These are phyloP conservation scores for Creontiades dilutus DNA, from an alignment of 2,888 invertebrate species.

Conservation along the genomic window DNA sequence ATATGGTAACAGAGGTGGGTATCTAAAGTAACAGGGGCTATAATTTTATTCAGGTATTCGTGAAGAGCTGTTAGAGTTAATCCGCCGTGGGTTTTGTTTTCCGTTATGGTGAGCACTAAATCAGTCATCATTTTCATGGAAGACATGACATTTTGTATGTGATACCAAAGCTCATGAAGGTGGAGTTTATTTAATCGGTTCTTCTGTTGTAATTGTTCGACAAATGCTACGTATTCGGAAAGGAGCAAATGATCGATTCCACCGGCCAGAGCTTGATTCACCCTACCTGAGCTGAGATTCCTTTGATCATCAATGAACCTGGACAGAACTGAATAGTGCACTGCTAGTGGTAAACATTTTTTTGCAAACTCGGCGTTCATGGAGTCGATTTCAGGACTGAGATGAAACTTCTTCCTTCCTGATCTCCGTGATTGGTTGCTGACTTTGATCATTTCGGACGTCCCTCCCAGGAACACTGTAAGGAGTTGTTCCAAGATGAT, in stretches of 20 bases:
- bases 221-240: constrained; percentile 88
- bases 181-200: constrained; percentile 86
- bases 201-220: constrained; percentile 92
- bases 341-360: constrained; percentile 64
- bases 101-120: constrained; percentile 74
- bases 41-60: constrained; percentile 82
- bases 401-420: constrained; percentile 56
- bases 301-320: constrained; percentile 54
- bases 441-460: constrained; percentile 55
- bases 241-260: constrained; percentile 77
- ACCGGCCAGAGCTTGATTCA: constrained; percentile 57
- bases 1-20: constrained; percentile 61
- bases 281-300: constrained; percentile 55
- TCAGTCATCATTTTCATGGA: constrained; percentile 65
- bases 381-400: constrained; percentile 59
- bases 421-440: constrained; percentile 44
- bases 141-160: constrained; percentile 85
- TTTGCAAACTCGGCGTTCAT: constrained; percentile 60
- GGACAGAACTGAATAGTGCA: constrained; percentile 57
- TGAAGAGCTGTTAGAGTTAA: constrained; percentile 91
- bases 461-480: constrained; percentile 54
- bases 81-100: constrained; percentile 88
- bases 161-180: constrained; percentile 93
- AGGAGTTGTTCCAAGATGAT: constrained; percentile 53
- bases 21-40: constrained; percentile 51